Evolutionary conservation across 30 jellyfish, hydroid and myxozoan genomes (phyloP).

Genomic region (Pseudorhiza aurosa): DNA sequence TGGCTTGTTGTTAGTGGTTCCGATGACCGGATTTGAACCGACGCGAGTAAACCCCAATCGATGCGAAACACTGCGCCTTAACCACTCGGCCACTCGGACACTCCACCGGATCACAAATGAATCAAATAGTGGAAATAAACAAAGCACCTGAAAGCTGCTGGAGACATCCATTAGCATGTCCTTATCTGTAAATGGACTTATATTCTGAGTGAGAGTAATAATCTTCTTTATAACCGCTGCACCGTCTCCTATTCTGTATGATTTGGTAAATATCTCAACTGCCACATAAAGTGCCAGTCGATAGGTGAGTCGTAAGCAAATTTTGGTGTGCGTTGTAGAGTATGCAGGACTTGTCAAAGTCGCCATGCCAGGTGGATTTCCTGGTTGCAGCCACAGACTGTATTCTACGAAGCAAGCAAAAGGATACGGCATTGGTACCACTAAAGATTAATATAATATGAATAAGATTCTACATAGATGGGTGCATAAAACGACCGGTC

Average conservation of each 20-base stretch:
- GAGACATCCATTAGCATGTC: slow-evolving; percentile 28
- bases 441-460: too few relatives aligned
- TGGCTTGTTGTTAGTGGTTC: too few relatives aligned
- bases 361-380: slow-evolving; percentile 37
- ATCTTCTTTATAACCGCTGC: slow-evolving; percentile 12
- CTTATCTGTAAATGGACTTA: background rate
- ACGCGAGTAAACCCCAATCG: too few relatives aligned
- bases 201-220: background rate
- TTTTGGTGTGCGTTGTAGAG: background rate
- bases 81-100: too few relatives aligned
- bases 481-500: too few relatives aligned
- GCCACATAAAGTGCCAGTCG: slow-evolving; percentile 13
- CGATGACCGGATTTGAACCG: too few relatives aligned
- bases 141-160: slow-evolving; percentile 65
- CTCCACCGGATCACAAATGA: too few relatives aligned
- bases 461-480: too few relatives aligned
- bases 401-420: background rate
- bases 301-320: slow-evolving; percentile 53
- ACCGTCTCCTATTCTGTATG: slow-evolving; percentile 8
- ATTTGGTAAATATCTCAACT: slow-evolving; percentile 17
- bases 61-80: too few relatives aligned
- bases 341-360: slow-evolving; percentile 57
- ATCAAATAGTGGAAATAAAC: too few relatives aligned
- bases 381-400: slow-evolving; percentile 1
- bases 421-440: too few relatives aligned